Conservation (phyloP, 2,113 vertebrate species). For the Ptilonorhynchus violaceus region DNA sequence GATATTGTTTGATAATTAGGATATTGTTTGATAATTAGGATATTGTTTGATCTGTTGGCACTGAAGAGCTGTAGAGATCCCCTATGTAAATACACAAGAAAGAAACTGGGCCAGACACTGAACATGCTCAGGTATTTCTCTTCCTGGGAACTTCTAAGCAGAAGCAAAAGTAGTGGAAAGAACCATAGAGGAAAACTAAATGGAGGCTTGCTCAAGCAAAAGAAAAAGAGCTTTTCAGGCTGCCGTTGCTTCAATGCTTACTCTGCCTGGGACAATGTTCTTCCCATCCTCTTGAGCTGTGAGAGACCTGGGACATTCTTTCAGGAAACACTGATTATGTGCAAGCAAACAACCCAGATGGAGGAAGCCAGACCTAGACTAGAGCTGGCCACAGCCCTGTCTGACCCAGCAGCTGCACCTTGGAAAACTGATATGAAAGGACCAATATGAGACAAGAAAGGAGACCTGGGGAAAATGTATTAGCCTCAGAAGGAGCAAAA, state of each 20-base stretch:
- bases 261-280: background rate
- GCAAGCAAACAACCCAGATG: background rate
- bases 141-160: background rate
- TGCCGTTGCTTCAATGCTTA: background rate
- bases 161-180: background rate
- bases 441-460: background rate
- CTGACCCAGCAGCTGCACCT: fast-evolving
- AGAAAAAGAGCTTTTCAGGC: background rate
- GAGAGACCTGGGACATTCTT: background rate
- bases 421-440: background rate
- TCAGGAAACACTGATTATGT: background rate
- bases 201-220: background rate
- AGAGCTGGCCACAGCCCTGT: background rate
- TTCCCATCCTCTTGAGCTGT: background rate
- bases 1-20: background rate
- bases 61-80: background rate
- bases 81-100: background rate
- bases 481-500: background rate
- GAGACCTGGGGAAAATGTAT: background rate
- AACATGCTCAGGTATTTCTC: background rate
- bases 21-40: background rate
- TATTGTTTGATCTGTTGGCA: background rate
- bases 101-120: background rate
- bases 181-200: background rate
- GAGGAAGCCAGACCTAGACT: background rate